phyloP scores from a whole-genome alignment of 2,888 invertebrate species.

The Calliscelio sp. region DNA sequence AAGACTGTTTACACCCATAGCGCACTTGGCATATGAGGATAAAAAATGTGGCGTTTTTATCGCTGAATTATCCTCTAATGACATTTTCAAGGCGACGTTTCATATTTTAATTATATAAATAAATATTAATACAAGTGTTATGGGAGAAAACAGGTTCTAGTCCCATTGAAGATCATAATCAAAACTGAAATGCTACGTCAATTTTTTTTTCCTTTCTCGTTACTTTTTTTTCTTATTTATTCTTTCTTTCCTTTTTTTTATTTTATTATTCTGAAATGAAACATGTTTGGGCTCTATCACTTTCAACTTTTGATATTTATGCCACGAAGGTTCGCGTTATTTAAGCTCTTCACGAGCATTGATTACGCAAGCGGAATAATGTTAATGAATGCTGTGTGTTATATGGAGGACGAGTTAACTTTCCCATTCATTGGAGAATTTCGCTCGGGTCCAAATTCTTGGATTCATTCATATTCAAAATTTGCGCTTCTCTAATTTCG shows the following conservation, averaged over 20 bases:
- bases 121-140: slow-evolving; percentile 60
- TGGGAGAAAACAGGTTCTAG: slow-evolving; percentile 54
- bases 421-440: slow-evolving; percentile 65
- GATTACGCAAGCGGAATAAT: slow-evolving; percentile 73
- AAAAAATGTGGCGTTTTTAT: slow-evolving; percentile 38
- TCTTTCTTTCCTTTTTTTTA: slow-evolving; percentile 1
- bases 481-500: slow-evolving; percentile 9
- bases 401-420: slow-evolving; percentile 69
- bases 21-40: slow-evolving; percentile 36
- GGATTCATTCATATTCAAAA: slow-evolving; percentile 55
- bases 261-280: slow-evolving; percentile 44
- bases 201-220: neutral
- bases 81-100: slow-evolving; percentile 61
- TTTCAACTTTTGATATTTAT: slow-evolving; percentile 75
- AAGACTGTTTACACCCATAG: slow-evolving; percentile 14
- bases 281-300: slow-evolving; percentile 67
- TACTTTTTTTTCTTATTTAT: neutral
- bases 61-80: slow-evolving; percentile 46
- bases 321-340: slow-evolving; percentile 68
- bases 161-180: slow-evolving; percentile 50
- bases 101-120: slow-evolving; percentile 66
- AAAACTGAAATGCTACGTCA: slow-evolving; percentile 49
- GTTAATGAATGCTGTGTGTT: slow-evolving; percentile 73
- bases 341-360: slow-evolving; percentile 62
- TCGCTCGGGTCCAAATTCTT: slow-evolving; percentile 25